A percentile compares a stretch with the other conserved stretches of the same genome.
phyloP scores from a whole-genome alignment of 2,113 vertebrate species.

The Ursus arctos region DNA sequence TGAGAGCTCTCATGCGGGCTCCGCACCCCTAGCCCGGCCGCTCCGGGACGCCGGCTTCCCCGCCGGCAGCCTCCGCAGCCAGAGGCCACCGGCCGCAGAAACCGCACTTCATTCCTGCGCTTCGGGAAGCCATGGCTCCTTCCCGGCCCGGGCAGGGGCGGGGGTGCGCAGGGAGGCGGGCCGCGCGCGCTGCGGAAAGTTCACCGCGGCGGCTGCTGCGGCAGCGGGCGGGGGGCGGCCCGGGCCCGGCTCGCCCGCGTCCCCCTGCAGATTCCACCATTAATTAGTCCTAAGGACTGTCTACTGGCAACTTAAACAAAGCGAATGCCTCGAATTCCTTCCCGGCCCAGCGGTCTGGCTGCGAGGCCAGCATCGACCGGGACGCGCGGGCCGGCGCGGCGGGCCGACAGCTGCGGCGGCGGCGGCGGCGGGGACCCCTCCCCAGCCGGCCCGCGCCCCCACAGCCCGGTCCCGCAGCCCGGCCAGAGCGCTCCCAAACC shows the following conservation, averaged over 20 bases:
- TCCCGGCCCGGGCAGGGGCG: neutral
- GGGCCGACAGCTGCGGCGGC: constrained; percentile 64
- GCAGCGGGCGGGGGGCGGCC: constrained; percentile 50
- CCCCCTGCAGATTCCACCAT: constrained; percentile 83
- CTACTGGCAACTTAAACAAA: constrained; percentile 87
- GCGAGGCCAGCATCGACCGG: constrained; percentile 59
- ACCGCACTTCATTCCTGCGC: constrained; percentile 77
- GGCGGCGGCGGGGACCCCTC: constrained; percentile 20
- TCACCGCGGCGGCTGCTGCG: constrained; percentile 45
- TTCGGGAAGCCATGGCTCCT: constrained; percentile 74
- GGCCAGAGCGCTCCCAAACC: neutral
- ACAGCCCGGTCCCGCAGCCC: neutral
- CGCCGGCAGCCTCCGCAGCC: constrained; percentile 20
- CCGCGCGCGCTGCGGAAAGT: constrained; percentile 79
- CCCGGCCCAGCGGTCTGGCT: constrained; percentile 83
- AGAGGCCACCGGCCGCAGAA: constrained; percentile 55
- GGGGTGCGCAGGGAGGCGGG: constrained; percentile 48
- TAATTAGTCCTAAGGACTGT: constrained; percentile 83
- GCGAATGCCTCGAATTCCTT: constrained; percentile 88
- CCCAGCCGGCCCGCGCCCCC: neutral
- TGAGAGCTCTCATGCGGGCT: neutral
- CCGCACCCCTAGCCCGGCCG: neutral
- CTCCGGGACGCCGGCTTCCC: constrained; percentile 26
- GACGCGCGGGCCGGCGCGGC: constrained; percentile 47
- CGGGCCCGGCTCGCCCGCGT: constrained; percentile 51